phyloP scores from a whole-genome alignment of 2,888 invertebrate species.

The Perizoma flavofasciatum region DNA sequence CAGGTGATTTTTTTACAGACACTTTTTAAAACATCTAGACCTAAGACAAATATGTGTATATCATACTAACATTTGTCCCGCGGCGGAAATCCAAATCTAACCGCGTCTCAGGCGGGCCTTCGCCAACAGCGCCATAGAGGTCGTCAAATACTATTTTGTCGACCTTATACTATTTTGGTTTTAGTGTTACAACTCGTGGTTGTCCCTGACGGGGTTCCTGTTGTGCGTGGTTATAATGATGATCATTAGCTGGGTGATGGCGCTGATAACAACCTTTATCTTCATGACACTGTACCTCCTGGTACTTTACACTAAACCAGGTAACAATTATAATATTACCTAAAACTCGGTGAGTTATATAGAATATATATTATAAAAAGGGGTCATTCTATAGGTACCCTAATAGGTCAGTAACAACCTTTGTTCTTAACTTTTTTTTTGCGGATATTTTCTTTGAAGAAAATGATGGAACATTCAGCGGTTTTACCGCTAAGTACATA shows the following conservation, averaged over 20 bases:
- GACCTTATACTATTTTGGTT: conserved; percentile 7
- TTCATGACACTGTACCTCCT: conserved; percentile 94
- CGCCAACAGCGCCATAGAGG: too few relatives aligned
- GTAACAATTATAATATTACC: conserved; percentile 61
- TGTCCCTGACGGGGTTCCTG: conserved; percentile 92
- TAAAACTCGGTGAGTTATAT: conserved; percentile 16
- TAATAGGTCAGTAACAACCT: background rate
- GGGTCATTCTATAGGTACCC: background rate
- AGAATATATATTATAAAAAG: background rate
- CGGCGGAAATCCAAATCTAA: too few relatives aligned
- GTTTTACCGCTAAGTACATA: too few relatives aligned
- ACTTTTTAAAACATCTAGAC: too few relatives aligned
- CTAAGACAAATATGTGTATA: too few relatives aligned
- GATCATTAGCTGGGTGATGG: conserved; percentile 95
- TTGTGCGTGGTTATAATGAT: conserved; percentile 96
- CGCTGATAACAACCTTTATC: conserved; percentile 93
- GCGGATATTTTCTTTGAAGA: too few relatives aligned
- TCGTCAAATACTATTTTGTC: too few relatives aligned
- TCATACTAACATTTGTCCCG: too few relatives aligned
- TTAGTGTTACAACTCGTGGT: conserved; percentile 96
- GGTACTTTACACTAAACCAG: conserved; percentile 95
- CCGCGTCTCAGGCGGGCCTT: too few relatives aligned
- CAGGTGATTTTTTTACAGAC: too few relatives aligned
- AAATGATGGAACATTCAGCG: too few relatives aligned
- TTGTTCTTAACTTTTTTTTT: background rate